Evolutionary conservation across 2,888 invertebrate species (phyloP), one percentile per base, ranked within the genome.

Genomic region (Volucella bombylans): DNA sequence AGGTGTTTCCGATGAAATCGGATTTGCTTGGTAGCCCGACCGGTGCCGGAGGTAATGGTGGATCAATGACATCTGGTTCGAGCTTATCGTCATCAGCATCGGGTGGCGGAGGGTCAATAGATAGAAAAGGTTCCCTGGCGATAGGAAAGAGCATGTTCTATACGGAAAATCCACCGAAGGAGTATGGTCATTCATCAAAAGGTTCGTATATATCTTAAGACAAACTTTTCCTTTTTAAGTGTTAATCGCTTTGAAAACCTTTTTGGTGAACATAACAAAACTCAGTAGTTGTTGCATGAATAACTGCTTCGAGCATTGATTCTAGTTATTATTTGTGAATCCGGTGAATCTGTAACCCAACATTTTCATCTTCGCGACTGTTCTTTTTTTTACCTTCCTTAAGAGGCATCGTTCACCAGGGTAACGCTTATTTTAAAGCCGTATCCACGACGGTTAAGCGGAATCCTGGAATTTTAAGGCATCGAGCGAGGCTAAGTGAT

Each of bases 101-200:
- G 31, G 31, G 31, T 41, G 87, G 83, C 9, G 88, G 86, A 31
- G 88, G 88, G 68, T 87, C 87, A 12, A 87, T 88, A 8, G 90
- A 90, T 78, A 87, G 90, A 9, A 92, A 92, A 81, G 91, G 91
- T 18, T 90, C 90, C 12, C 87, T 91, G 86, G 91, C 92, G 89
- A 91, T 92, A 89, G 92, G 92, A 64, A 92, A 92, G 78, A 92
- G 91, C 87, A 90, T 91, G 87, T 92, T 91, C 86, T 91, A 91
- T 68, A 92, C 92, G 14, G 92, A 92, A 87, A 89, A 90, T 88
- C 92, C 92, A 89, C 91, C 92, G 87, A 91, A 91, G 86, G 91
- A 92, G 57, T 90, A 90, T 83, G 89, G 90, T 74, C 89, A 87
- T 77, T 87, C 90, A 57, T 87, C 89, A 43, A 85, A 87, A 86